Conservation (phyloP, 2,888 invertebrate genomes). For the Lordiphosa fenestrarum region DNA sequence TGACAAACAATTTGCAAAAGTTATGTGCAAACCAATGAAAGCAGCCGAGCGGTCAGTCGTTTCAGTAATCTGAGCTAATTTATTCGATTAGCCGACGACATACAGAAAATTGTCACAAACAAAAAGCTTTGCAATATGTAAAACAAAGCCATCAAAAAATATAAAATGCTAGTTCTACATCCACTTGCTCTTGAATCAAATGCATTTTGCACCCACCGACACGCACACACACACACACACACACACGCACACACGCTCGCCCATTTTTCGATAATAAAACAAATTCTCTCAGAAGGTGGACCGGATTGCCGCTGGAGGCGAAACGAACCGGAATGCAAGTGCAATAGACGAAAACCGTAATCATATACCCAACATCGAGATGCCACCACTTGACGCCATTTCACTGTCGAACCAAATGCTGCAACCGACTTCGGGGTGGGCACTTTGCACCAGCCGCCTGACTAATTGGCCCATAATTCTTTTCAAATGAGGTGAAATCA, state of each 20-base stretch:
- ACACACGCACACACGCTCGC: neutral
- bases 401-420: no score
- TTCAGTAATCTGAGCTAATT: slow-evolving; percentile 47
- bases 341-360: slow-evolving; percentile 8
- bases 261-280: neutral
- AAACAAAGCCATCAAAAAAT: neutral
- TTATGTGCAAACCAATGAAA: slow-evolving; percentile 22
- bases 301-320: slow-evolving; percentile 12
- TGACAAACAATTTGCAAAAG: slow-evolving; percentile 18
- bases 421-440: no score
- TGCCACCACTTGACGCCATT: no score
- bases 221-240: slow-evolving; percentile 2
- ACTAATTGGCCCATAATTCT: no score
- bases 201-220: slow-evolving; percentile 14
- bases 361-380: neutral
- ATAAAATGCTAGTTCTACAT: slow-evolving; percentile 13
- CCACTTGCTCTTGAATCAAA: slow-evolving; percentile 41
- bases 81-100: slow-evolving; percentile 54
- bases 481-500: no score
- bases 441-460: no score
- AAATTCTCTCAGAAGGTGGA: slow-evolving; percentile 27
- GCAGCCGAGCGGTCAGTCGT: slow-evolving; percentile 19
- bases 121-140: neutral
- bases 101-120: slow-evolving; percentile 26
- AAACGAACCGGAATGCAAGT: slow-evolving; percentile 33